Evolutionary conservation across 2,797 vertebrate species (phyloP), one percentile per base, ranked within the genome.

Genomic region (Pangasius sanitwongsei): DNA sequence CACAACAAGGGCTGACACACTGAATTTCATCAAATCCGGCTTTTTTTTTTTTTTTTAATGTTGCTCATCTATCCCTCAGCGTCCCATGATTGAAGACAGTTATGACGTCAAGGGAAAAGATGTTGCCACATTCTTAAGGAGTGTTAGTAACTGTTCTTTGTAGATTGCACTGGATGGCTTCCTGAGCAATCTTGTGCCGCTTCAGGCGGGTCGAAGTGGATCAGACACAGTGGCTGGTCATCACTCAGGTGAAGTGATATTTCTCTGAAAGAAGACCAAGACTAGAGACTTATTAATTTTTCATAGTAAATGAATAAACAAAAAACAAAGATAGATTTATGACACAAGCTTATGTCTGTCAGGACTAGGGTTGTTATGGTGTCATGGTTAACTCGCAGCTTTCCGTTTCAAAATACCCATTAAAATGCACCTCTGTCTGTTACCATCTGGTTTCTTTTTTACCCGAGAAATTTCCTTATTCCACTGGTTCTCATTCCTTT

Each of bases 51-150:
- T 55, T 57, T 81, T 84, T 50, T 28, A 3, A 78, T 20, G 28
- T 87, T 85, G 25, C 37, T 84, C 82, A 91, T 89, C 86, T 74
- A 28, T 67, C 85, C 37, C 31, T 31, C 44, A 20, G 63, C 41
- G 23, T 48, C 88, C 53, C 44, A 61, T 16, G 84, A 28, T 80
- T 86, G 88, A 91, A 86, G 44, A 87, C 89, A 80, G 67, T 82
- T 85, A 86, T 72, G 61, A 89, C 82, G 23, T 87, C 87, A 88
- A 74, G 85, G 72, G 59, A 61, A 80, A 89, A 87, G 53, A 86
- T 63, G 78, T 89, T 91, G 91, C 86, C 57, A 85, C 82, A 92
- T 88, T 89, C 86, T n/a, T 85, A 83, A 61, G 61, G 86, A 80
- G 86, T 85, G 85, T 88, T 67, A 61, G 83, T 84, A 87, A 87